Evolutionary conservation across 2,113 vertebrate species (phyloP).

Genomic region (Antigone vipio): DNA sequence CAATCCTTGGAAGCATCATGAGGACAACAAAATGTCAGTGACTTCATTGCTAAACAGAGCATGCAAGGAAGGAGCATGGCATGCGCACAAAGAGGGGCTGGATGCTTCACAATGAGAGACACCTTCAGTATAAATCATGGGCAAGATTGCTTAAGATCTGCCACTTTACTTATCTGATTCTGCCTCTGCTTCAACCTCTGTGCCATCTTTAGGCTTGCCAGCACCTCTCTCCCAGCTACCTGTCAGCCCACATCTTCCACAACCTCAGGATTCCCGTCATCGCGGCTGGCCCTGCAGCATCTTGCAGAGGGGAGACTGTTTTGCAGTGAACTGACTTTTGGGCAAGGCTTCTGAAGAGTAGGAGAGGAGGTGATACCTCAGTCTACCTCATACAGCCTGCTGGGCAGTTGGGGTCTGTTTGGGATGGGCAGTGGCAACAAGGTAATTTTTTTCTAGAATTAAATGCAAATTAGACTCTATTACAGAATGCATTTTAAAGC

Average conservation of each 20-base stretch:
- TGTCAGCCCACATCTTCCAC: background rate
- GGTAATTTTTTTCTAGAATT: background rate
- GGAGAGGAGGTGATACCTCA: background rate
- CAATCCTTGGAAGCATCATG: background rate
- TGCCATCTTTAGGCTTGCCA: background rate
- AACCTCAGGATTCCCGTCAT: background rate
- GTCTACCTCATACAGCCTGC: background rate
- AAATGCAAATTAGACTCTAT: background rate
- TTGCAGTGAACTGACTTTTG: background rate
- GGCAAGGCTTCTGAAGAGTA: background rate
- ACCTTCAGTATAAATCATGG: background rate
- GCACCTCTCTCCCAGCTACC: background rate
- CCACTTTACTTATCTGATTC: background rate
- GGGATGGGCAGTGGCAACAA: background rate
- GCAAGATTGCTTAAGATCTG: background rate
- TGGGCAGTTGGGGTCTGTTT: background rate
- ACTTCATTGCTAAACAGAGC: constrained; percentile 46
- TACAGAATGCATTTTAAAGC: background rate
- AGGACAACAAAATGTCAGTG: constrained; percentile 21
- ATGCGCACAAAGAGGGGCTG: background rate
- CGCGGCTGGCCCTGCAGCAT: background rate
- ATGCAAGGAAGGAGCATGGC: background rate
- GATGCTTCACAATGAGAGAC: background rate
- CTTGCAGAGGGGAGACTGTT: background rate
- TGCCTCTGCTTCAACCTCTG: background rate